A percentile compares a stretch with the other conserved stretches of the same genome.
Conservation (phyloP, 2,888 invertebrate species). For the Synergus umbraculus region DNA sequence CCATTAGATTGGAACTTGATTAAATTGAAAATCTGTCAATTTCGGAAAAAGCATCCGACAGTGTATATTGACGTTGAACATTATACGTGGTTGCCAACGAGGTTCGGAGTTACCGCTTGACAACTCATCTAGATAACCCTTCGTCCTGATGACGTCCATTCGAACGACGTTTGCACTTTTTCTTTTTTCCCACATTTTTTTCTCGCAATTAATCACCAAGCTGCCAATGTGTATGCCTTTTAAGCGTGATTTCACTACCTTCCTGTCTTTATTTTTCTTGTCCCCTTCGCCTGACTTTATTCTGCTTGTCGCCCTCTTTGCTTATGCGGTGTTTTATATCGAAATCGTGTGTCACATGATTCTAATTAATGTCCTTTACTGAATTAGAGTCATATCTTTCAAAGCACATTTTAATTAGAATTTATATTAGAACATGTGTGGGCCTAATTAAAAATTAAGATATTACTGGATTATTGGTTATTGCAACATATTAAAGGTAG, state of each 20-base stretch:
- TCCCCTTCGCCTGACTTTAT: constrained; percentile 42
- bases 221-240: constrained; percentile 44
- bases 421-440: neutral
- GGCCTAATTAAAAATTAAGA: neutral
- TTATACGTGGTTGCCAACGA: constrained; percentile 70
- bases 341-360: neutral
- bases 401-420: neutral
- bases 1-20: constrained; percentile 77
- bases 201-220: constrained; percentile 57
- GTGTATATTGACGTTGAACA: constrained; percentile 75
- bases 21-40: constrained; percentile 78
- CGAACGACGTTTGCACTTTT: constrained; percentile 60
- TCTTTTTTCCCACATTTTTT: constrained; percentile 61
- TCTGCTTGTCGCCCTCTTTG: constrained; percentile 41
- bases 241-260: constrained; percentile 46
- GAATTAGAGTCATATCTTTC: neutral
- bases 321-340: neutral
- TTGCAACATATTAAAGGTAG: neutral
- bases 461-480: neutral
- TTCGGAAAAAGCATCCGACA: constrained; percentile 75
- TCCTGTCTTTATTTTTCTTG: constrained; percentile 45
- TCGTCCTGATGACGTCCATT: constrained; percentile 56
- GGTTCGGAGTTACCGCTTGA: constrained; percentile 68
- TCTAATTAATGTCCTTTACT: neutral
- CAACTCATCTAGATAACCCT: constrained; percentile 72